Conservation (phyloP, 2,888 invertebrate genomes). For the Lithosia quadra region DNA sequence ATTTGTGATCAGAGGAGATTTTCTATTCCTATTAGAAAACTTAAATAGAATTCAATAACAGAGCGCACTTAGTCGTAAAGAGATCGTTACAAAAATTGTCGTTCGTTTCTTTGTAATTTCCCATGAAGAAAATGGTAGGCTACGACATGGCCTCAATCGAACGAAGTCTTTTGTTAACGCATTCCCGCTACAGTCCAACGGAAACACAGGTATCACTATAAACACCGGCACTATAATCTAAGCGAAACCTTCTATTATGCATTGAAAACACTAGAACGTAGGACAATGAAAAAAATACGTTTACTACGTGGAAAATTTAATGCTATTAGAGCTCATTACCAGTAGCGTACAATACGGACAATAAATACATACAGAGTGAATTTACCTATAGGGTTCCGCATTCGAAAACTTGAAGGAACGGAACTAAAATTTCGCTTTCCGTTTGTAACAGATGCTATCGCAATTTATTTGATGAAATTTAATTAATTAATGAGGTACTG, state of each 20-base stretch:
- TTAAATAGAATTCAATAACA: conserved; percentile 26
- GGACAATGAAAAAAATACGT: conserved; percentile 78
- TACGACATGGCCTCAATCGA: conserved; percentile 58
- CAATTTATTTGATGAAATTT: too few relatives aligned
- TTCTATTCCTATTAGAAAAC: background rate
- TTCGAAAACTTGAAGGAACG: background rate
- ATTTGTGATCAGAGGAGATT: background rate
- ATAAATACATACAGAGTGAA: conserved; percentile 49
- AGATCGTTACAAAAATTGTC: conserved; percentile 53
- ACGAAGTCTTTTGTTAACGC: conserved; percentile 72
- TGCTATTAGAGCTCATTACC: conserved; percentile 71
- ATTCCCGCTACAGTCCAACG: conserved; percentile 75
- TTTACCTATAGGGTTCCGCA: conserved; percentile 58
- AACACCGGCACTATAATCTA: conserved; percentile 75
- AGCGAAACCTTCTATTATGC: conserved; percentile 70
- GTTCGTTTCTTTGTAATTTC: conserved; percentile 69
- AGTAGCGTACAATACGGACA: conserved; percentile 53
- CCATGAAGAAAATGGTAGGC: conserved; percentile 66
- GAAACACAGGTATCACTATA: conserved; percentile 73
- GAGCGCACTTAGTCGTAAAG: conserved; percentile 29
- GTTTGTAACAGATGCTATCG: background rate
- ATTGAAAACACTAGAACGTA: conserved; percentile 73
- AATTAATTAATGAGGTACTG: too few relatives aligned
- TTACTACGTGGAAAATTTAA: conserved; percentile 76
- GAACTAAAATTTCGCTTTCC: background rate